A percentile compares a stretch with the other conserved stretches of the same genome.
phyloP scores from a whole-genome alignment of 2,113 vertebrate species.

The Pagrus major region DNA sequence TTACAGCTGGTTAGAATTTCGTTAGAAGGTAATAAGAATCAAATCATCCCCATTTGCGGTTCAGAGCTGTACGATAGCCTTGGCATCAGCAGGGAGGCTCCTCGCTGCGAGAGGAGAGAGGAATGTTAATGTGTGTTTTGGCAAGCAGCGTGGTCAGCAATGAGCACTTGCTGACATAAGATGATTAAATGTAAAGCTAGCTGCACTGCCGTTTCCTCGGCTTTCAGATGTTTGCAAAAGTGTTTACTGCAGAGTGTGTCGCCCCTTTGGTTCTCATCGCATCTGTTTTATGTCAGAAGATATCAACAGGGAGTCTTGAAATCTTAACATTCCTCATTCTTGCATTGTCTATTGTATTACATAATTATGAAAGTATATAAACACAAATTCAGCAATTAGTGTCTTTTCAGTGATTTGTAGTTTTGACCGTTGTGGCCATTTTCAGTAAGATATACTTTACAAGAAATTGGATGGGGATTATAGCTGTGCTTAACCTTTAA shows the following conservation, averaged over 20 bases:
- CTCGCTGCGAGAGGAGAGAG: slow-evolving; percentile 39
- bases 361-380: background rate
- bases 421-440: background rate
- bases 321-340: slow-evolving; percentile 8
- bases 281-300: slow-evolving; percentile 14
- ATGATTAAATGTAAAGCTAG: slow-evolving; percentile 54
- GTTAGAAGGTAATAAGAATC: slow-evolving; percentile 30
- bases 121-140: slow-evolving; percentile 76
- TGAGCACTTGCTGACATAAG: slow-evolving; percentile 46
- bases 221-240: background rate
- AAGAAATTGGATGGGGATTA: background rate
- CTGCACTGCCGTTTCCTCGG: background rate
- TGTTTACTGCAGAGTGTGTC: background rate
- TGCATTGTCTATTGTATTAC: background rate
- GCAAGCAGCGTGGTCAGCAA: slow-evolving; percentile 53
- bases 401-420: background rate
- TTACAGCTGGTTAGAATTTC: slow-evolving; percentile 10
- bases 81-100: slow-evolving; percentile 47
- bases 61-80: background rate
- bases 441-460: background rate
- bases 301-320: background rate
- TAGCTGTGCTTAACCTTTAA: background rate
- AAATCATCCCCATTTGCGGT: slow-evolving; percentile 10
- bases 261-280: slow-evolving; percentile 1
- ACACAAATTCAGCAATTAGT: background rate